Conservation (phyloP, 2,888 invertebrate species). For the Sisyra nigra region DNA sequence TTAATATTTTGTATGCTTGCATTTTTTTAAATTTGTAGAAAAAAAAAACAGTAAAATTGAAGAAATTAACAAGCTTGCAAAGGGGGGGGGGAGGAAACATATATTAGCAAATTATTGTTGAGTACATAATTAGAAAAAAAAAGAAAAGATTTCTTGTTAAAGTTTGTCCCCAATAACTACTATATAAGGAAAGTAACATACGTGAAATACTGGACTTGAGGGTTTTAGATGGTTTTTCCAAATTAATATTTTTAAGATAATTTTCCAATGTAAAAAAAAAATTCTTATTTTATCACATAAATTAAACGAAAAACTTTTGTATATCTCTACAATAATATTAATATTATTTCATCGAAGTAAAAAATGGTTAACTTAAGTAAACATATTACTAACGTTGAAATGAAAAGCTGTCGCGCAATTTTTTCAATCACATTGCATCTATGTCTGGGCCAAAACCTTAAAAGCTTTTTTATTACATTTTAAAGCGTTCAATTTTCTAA, state of each 20-base stretch:
- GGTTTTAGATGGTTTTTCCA: constrained; percentile 1
- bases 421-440: no score
- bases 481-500: no score
- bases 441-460: no score
- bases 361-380: no score
- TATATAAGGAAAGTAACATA: background rate
- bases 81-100: background rate
- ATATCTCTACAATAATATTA: no score
- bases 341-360: no score
- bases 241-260: background rate
- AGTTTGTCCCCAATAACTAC: no score
- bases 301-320: no score
- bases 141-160: background rate
- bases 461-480: no score
- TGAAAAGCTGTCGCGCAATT: no score
- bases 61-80: background rate
- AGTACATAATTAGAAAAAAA: background rate
- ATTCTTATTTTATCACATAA: background rate
- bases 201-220: background rate
- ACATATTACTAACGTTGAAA: no score
- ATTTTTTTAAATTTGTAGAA: no score
- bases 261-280: constrained; percentile 2
- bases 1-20: background rate
- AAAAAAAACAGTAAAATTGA: background rate
- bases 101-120: background rate